Conservation (phyloP, 1,140 invertebrate genomes). For the Eurosta solidaginis region DNA sequence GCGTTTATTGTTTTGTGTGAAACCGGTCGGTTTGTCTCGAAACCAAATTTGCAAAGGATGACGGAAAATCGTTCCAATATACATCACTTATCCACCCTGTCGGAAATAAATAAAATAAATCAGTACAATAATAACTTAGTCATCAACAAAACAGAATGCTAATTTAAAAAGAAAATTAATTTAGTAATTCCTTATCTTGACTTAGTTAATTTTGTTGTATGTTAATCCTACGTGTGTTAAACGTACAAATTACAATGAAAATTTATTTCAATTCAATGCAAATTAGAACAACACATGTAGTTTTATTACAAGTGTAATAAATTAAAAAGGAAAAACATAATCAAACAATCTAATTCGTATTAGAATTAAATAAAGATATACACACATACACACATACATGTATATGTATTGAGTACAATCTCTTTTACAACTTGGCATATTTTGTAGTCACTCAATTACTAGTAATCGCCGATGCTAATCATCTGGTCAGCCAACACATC, state of each 20-base stretch:
- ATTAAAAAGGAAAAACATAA: not conserved
- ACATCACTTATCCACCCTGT: no score
- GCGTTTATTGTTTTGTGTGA: no score
- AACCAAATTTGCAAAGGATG: no score
- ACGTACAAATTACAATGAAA: constrained; percentile 2
- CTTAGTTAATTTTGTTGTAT: not conserved
- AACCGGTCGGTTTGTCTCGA: no score
- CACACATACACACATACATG: not conserved
- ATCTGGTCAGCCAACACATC: not conserved
- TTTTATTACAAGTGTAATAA: not conserved
- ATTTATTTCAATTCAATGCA: constrained; percentile 26
- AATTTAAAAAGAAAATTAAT: not conserved
- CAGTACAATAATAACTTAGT: no score
- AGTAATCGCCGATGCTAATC: not conserved
- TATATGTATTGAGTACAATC: no score
- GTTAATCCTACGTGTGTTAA: not conserved
- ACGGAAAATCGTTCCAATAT: no score
- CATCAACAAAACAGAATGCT: not conserved
- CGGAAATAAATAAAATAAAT: no score
- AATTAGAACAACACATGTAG: no score
- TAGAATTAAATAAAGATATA: not conserved
- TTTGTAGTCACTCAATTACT: not conserved
- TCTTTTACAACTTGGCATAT: no score
- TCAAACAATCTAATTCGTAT: not conserved
- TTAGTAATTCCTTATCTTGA: constrained; percentile 5